Conservation (phyloP, 1,140 invertebrate genomes). For the Psilanteris sp. region DNA sequence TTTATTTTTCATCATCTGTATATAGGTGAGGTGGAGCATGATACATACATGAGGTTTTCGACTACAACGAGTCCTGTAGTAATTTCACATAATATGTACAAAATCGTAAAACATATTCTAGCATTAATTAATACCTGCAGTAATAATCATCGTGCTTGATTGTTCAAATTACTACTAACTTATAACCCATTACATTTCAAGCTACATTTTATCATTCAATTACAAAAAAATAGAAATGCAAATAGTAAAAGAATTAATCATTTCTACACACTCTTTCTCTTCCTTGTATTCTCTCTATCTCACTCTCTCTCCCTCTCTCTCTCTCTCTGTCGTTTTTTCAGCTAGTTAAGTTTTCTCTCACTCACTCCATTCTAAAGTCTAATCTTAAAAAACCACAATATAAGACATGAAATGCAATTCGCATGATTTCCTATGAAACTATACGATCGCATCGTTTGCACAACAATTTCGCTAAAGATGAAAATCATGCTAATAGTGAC, state of each 20-base stretch:
- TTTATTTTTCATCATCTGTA: constrained; percentile 52
- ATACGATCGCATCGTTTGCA: no score
- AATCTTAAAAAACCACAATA: no score
- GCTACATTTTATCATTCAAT: constrained; percentile 57
- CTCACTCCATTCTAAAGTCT: no score
- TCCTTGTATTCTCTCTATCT: no score
- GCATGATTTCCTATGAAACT: neutral
- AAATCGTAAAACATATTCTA: constrained; percentile 66
- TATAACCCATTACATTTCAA: constrained; percentile 66
- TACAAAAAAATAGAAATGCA: constrained; percentile 5
- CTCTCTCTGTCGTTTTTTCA: no score
- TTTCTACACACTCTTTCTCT: no score
- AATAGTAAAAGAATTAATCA: neutral
- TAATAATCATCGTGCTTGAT: constrained; percentile 60
- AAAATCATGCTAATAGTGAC: constrained; percentile 11
- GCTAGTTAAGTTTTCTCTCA: no score
- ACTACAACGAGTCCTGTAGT: constrained; percentile 68
- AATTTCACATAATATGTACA: constrained; percentile 73
- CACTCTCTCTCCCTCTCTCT: no score
- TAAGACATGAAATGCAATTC: constrained; percentile 3
- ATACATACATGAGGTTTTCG: constrained; percentile 73
- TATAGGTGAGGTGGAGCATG: constrained; percentile 70
- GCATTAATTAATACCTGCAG: constrained; percentile 66
- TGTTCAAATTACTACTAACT: constrained; percentile 65
- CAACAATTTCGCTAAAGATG: neutral